Percentiles rank a stretch among this genome's conserved stretches.
Evolutionary conservation across 2,113 vertebrate species (phyloP).

Genomic region (Aphyosemion australe): DNA sequence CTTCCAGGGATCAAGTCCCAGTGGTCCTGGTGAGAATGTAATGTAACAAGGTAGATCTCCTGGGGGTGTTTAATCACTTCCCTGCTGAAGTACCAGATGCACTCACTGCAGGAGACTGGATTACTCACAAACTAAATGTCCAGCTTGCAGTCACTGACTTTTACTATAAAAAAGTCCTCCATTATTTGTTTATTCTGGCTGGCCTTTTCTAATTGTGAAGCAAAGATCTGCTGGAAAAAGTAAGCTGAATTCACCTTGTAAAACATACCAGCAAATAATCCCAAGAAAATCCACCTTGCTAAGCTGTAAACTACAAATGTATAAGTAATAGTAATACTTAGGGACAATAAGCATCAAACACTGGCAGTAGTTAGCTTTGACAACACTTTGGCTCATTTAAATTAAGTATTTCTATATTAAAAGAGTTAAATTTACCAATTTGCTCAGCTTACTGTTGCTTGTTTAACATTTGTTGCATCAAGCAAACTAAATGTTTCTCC

Average conservation of each 20-base stretch:
- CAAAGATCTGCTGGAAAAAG: neutral
- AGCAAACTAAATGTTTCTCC: too few species aligned
- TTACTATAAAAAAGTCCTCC: constrained; percentile 29
- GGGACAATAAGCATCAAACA: neutral
- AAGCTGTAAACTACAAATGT: neutral
- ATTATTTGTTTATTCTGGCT: constrained; percentile 5
- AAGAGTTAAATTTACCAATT: too few species aligned
- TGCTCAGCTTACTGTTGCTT: neutral
- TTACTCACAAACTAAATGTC: constrained; percentile 42
- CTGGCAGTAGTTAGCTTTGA: too few species aligned
- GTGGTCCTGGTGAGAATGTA: constrained; percentile 53
- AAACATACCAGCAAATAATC: neutral
- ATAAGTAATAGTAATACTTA: neutral
- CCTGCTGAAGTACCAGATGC: constrained; percentile 63
- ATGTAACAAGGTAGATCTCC: constrained; percentile 62
- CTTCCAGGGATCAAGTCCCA: constrained; percentile 20
- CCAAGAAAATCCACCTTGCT: neutral
- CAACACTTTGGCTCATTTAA: too few species aligned
- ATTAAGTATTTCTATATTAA: too few species aligned
- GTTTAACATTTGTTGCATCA: neutral
- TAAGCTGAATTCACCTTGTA: neutral
- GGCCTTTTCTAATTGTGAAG: neutral
- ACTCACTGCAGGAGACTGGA: constrained; percentile 43
- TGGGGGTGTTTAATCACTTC: constrained; percentile 56
- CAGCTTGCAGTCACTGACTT: constrained; percentile 33